Conservation (phyloP, 2,888 invertebrate species). For the Aphidius colemani region DNA sequence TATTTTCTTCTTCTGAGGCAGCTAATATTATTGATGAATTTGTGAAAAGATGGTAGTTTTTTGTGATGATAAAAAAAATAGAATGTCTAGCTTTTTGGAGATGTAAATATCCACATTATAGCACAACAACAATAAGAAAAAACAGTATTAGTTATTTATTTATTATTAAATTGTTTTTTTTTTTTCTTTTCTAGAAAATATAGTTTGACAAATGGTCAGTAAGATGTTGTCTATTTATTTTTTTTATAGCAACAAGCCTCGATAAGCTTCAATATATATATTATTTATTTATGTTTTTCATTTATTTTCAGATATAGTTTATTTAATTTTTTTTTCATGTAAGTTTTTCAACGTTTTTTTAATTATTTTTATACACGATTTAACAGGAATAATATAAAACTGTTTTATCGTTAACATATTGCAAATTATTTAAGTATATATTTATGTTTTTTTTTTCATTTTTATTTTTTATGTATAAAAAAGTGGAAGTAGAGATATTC, state of each 20-base stretch:
- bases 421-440: conserved; percentile 31
- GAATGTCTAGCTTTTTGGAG: conserved; percentile 34
- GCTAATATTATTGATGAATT: conserved; percentile 46
- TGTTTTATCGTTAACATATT: conserved; percentile 34
- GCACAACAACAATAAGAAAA: conserved; percentile 32
- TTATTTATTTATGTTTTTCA: conserved; percentile 2
- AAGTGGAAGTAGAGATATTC: conserved; percentile 35
- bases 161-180: too few relatives aligned
- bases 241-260: conserved; percentile 21
- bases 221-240: conserved; percentile 23
- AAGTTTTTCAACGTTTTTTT: neutral
- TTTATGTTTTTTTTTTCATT: conserved; percentile 23
- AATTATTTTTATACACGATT: conserved; percentile 40
- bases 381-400: conserved; percentile 44
- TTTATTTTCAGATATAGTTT: conserved; percentile 21
- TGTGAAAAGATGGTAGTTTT: conserved; percentile 31
- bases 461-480: conserved; percentile 28
- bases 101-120: conserved; percentile 32
- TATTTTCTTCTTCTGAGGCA: conserved; percentile 51
- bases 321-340: conserved; percentile 24
- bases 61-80: conserved; percentile 36
- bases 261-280: conserved; percentile 10
- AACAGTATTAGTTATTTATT: conserved; percentile 25
- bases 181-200: conserved; percentile 30
- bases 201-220: conserved; percentile 27